phyloP scores from a whole-genome alignment of 2,113 vertebrate genomes.

The Lepus timidus region DNA sequence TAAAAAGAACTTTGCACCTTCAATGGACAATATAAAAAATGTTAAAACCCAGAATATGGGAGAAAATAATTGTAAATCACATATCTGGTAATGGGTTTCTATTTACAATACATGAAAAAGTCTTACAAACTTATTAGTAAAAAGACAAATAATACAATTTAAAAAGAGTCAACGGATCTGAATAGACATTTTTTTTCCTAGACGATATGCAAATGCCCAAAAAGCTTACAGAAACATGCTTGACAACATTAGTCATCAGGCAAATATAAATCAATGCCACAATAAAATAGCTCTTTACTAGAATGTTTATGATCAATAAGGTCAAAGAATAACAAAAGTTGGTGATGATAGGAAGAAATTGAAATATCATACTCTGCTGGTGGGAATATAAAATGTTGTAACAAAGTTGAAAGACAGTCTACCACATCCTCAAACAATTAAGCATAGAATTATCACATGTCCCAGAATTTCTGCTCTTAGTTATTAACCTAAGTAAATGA shows the following conservation, averaged over 20 bases:
- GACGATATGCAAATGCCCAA: neutral
- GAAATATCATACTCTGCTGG: neutral
- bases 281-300: neutral
- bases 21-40: neutral
- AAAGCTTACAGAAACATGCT: neutral
- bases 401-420: neutral
- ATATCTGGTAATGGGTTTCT: neutral
- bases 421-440: neutral
- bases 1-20: neutral
- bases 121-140: neutral
- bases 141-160: neutral
- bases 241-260: neutral
- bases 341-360: neutral
- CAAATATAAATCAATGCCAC: neutral
- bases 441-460: neutral
- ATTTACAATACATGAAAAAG: neutral
- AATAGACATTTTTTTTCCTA: neutral
- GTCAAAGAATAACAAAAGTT: neutral
- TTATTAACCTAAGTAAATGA: neutral
- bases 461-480: neutral
- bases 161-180: neutral
- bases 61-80: neutral
- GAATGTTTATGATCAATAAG: neutral
- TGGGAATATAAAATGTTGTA: neutral
- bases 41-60: neutral